A percentile compares a stretch with the other conserved stretches of the same genome.
phyloP scores from a whole-genome alignment of 2,797 vertebrate species.

The Lophotriccus pileatus region DNA sequence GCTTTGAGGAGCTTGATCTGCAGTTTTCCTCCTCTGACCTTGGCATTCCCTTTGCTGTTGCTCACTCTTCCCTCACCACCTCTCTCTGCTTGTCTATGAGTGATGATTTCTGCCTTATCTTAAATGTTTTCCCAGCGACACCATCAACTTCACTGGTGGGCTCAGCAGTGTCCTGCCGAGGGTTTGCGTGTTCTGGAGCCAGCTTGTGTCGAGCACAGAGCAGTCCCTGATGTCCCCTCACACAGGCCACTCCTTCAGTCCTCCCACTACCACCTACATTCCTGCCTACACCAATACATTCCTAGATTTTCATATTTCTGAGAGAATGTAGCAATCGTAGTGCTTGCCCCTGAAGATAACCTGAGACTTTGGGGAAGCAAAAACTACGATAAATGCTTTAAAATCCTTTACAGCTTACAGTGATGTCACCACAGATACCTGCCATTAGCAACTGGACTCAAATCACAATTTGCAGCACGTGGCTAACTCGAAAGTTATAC shows the following conservation, averaged over 20 bases:
- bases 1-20: background rate
- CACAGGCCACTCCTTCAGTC: background rate
- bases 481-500: background rate
- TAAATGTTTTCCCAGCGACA: background rate
- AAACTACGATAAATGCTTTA: background rate
- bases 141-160: rapidly evolving
- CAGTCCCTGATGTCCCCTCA: background rate
- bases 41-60: background rate
- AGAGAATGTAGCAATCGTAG: background rate
- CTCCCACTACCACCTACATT: background rate
- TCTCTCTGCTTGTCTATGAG: background rate
- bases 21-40: background rate
- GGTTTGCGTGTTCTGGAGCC: background rate
- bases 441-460: background rate
- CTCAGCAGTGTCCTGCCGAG: background rate
- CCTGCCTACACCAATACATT: background rate
- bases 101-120: background rate
- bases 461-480: background rate
- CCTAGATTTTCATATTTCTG: background rate
- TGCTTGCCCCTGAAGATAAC: background rate
- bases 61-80: background rate
- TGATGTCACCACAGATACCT: background rate
- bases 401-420: background rate
- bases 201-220: background rate
- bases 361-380: background rate